Evolutionary conservation across 2,797 vertebrate genomes (phyloP).

Genomic region (Tapirus indicus): DNA sequence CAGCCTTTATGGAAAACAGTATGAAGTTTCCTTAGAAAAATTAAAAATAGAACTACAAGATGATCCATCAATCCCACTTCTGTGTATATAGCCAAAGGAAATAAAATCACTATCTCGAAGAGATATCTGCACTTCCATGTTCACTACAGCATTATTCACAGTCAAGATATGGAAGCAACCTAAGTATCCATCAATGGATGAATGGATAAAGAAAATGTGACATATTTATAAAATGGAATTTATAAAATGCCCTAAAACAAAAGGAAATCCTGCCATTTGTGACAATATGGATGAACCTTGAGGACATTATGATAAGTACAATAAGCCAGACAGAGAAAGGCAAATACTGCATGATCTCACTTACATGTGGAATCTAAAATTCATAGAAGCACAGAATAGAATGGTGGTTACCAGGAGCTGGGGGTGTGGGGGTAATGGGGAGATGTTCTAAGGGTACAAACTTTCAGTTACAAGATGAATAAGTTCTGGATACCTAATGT

Average conservation of each 20-base stretch:
- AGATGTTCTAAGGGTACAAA: neutral
- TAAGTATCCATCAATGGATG: neutral
- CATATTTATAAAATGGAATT: neutral
- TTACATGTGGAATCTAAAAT: neutral
- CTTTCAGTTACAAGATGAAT: neutral
- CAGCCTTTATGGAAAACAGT: neutral
- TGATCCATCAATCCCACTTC: neutral
- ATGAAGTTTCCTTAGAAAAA: neutral
- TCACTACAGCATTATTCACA: neutral
- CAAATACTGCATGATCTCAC: neutral
- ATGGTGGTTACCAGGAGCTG: neutral
- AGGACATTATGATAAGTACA: neutral
- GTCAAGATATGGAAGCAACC: neutral
- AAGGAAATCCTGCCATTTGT: neutral
- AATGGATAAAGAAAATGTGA: neutral
- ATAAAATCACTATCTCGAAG: neutral
- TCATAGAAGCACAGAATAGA: neutral
- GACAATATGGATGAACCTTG: neutral
- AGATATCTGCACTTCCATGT: neutral
- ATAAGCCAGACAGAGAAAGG: neutral
- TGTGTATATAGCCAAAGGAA: neutral
- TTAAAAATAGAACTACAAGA: neutral
- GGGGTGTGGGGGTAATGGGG: neutral
- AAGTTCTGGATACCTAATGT: neutral
- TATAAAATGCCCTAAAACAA: conserved; percentile 5